Conservation (phyloP, 2,113 vertebrate species). For the Nothoprocta pentlandii region DNA sequence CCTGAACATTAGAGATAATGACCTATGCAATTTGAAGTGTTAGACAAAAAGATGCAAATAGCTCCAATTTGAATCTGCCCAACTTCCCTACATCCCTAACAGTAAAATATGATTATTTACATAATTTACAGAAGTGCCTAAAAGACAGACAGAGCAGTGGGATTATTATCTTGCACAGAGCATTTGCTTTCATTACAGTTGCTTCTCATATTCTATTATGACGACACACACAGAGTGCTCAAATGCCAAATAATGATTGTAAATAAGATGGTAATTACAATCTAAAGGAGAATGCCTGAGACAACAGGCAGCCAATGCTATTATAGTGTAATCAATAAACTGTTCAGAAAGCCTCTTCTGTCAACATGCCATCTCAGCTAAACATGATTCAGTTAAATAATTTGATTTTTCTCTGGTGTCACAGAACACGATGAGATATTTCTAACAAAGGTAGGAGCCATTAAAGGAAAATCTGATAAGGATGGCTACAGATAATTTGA, state of each 20-base stretch:
- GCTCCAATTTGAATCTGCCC: neutral
- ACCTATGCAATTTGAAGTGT: neutral
- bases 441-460: constrained; percentile 7
- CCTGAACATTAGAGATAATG: neutral
- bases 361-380: neutral
- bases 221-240: neutral
- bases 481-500: neutral
- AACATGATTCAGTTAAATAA: constrained; percentile 23
- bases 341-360: neutral
- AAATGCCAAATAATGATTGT: constrained; percentile 14
- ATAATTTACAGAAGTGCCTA: neutral
- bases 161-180: neutral
- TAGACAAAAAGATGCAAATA: neutral
- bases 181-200: neutral
- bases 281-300: neutral
- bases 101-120: neutral
- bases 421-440: constrained; percentile 6
- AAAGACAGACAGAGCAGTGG: neutral
- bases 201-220: neutral
- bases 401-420: constrained; percentile 12
- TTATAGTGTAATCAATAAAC: constrained; percentile 40
- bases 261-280: constrained; percentile 27
- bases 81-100: neutral
- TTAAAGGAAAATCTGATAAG: constrained; percentile 20
- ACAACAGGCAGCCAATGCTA: neutral